These are phyloP conservation scores for Rhynchonycteris naso DNA, from an alignment of 2,797 vertebrate species.

Conservation along the genomic window DNA sequence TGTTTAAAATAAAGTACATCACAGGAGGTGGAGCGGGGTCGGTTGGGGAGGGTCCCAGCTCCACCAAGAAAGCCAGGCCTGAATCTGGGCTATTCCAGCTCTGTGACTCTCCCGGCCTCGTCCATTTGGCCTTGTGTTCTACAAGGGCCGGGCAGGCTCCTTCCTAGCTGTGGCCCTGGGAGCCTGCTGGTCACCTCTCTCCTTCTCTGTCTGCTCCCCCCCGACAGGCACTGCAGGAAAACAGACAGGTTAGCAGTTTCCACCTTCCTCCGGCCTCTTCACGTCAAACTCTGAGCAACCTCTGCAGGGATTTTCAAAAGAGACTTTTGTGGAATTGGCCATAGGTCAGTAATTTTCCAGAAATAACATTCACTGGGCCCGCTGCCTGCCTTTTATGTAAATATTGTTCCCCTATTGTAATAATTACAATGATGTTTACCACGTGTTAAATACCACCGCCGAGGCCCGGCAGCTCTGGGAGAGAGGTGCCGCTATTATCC, in stretches of 20 bases:
- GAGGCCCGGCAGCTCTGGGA: background rate
- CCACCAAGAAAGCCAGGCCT: accelerated
- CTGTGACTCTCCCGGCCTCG: accelerated
- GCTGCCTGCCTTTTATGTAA: slow-evolving; percentile 65
- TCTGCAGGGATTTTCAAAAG: slow-evolving; percentile 31
- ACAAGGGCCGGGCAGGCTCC: accelerated
- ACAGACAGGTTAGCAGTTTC: background rate
- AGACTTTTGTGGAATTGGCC: slow-evolving; percentile 59
- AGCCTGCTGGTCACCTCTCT: accelerated
- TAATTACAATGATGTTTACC: slow-evolving; percentile 50
- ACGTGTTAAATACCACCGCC: slow-evolving; percentile 19
- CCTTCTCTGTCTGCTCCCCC: background rate
- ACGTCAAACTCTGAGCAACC: background rate
- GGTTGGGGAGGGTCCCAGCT: background rate
- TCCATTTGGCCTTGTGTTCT: accelerated
- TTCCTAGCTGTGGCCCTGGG: background rate
- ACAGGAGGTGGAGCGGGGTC: background rate
- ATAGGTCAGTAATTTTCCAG: slow-evolving; percentile 73
- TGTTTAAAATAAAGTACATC: background rate
- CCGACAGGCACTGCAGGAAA: background rate
- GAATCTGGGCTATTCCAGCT: background rate
- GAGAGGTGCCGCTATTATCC: background rate
- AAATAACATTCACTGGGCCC: slow-evolving; percentile 31
- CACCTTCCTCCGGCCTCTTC: background rate
- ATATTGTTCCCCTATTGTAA: slow-evolving; percentile 61